These are phyloP conservation scores for Pachydiplax longipennis DNA, from an alignment of 2,888 invertebrate species.

Conservation along the genomic window DNA sequence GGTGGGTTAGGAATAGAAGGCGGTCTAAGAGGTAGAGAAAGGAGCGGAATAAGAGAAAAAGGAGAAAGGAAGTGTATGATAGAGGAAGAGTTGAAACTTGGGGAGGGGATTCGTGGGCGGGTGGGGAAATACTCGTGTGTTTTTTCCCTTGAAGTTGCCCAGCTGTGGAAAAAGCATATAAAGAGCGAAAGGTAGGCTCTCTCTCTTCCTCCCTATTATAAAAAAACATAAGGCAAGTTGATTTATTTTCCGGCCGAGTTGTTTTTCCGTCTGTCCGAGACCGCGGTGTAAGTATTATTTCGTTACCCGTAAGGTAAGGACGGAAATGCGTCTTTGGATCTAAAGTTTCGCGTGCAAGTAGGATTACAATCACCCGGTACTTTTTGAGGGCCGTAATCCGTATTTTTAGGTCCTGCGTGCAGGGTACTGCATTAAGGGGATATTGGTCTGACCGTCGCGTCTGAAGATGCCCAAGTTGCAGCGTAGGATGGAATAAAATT, in stretches of 20 bases:
- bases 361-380: background rate
- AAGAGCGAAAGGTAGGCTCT: background rate
- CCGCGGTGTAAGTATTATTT: background rate
- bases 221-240: background rate
- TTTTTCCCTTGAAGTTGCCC: background rate
- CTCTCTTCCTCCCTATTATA: background rate
- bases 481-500: too few relatives aligned
- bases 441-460: background rate
- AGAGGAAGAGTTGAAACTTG: background rate
- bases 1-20: background rate
- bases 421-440: background rate
- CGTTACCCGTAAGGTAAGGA: background rate
- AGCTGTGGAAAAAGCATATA: background rate
- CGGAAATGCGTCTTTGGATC: background rate
- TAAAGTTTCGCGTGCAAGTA: background rate
- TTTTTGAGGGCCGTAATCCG: background rate
- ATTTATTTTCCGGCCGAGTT: conserved; percentile 2
- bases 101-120: background rate
- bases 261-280: conserved; percentile 1
- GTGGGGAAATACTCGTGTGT: background rate
- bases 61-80: background rate
- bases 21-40: background rate
- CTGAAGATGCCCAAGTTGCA: background rate
- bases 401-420: background rate
- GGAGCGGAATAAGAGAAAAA: background rate